Base-by-base conservation (phyloP, 1,140 invertebrate genomes). In the Latrodectus geometricus region DNA sequence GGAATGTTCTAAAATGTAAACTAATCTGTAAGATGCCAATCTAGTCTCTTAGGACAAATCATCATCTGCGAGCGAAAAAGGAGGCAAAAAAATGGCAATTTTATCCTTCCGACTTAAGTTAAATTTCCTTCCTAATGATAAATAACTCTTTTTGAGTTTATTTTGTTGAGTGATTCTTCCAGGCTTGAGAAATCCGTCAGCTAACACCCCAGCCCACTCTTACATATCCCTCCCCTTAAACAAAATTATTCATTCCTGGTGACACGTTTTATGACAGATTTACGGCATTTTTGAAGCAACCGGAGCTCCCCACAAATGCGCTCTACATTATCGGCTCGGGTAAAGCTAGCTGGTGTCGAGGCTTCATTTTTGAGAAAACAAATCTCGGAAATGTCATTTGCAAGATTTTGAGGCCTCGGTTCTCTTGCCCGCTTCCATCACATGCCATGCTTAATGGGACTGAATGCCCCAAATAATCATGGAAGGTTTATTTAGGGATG, bases 231-330 rank as follows among this genome's bases (percentile, higher is more conserved):
- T 54, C 20, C 20, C 35, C 35, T 5, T 35, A 20, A 68, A n/a
- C 56, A 20, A 78, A 86, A 86, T 72, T 86, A 77, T 86, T 86
- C 83, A 86, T 78, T 50, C n/a, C 9, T n/a, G 54, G 49, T 86
- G 83, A 86, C 83, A 74, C 75, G 61, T 86, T 78, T 86, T 86
- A 86, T 86, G 83, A 86, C 83, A 86, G 83, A 66, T 86, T 86
- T 86, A 86, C 66, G 83, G 61, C 73, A 78, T 86, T 86, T 86
- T 86, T 77, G 77, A 86, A 76, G 73, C 35, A 84, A 84, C 56
- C 48, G 50, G 48, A 17, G 49, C 68, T 80, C 35, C 74, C 48
- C n/a, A 61, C 54, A 84, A 83, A 74, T 70, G 75, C 75, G 20
- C 61, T 14, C n/a, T 21, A 77, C 74, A 78, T 77, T 78, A 86